A percentile compares a stretch with the other conserved stretches of the same genome.
Evolutionary conservation across 2,113 vertebrate genomes (phyloP).

Genomic region (Calidris pygmaea): DNA sequence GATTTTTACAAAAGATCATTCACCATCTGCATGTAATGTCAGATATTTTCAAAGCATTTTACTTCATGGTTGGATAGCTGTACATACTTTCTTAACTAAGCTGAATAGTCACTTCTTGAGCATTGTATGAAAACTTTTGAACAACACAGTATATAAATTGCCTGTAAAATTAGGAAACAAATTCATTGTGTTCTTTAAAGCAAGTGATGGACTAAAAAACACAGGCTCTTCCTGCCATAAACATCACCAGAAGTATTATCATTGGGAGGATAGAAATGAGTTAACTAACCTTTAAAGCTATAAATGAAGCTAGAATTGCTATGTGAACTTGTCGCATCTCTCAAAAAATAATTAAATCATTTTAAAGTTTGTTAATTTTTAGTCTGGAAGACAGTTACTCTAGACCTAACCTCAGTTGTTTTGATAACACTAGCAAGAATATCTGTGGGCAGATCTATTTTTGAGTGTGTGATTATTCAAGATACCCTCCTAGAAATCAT

Average conservation of each 20-base stretch:
- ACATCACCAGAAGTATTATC: neutral
- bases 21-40: neutral
- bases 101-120: neutral
- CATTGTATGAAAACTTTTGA: neutral
- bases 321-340: constrained; percentile 5
- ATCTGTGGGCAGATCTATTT: constrained; percentile 39
- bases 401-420: constrained; percentile 43
- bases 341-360: constrained; percentile 49
- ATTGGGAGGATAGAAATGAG: neutral
- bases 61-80: neutral
- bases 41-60: neutral
- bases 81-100: neutral
- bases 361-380: constrained; percentile 44
- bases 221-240: neutral
- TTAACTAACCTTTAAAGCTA: constrained; percentile 47
- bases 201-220: neutral
- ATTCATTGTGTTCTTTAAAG: neutral
- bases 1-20: neutral
- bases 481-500: constrained; percentile 57
- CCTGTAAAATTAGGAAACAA: neutral
- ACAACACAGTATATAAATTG: neutral
- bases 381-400: constrained; percentile 39
- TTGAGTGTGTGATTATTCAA: constrained; percentile 7
- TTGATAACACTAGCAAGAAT: constrained; percentile 27
- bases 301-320: constrained; percentile 44